Percentiles rank a stretch among this genome's conserved stretches.
Evolutionary conservation across 2,797 vertebrate species (phyloP).

Genomic region (Eulemur rubriventer): DNA sequence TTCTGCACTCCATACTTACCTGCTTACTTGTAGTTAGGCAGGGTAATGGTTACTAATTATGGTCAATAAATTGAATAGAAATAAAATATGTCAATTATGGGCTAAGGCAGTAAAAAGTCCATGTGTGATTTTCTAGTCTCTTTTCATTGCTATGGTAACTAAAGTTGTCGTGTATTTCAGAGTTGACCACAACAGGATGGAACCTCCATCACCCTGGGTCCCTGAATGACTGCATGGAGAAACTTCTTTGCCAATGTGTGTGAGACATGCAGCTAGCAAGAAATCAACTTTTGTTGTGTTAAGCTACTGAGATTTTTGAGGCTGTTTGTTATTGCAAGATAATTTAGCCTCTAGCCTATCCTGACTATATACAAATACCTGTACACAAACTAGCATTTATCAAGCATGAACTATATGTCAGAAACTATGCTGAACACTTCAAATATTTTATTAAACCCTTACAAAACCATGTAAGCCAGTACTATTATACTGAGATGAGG

Average conservation of each 20-base stretch:
- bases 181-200: not conserved
- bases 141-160: not conserved
- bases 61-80: not conserved
- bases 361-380: not conserved
- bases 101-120: not conserved
- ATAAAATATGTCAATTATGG: not conserved
- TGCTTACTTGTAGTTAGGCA: not conserved
- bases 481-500: not conserved
- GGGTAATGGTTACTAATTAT: not conserved
- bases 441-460: not conserved
- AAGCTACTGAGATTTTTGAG: not conserved
- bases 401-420: not conserved
- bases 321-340: not conserved
- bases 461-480: not conserved
- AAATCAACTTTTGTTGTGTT: not conserved
- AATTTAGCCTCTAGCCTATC: not conserved
- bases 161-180: not conserved
- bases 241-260: not conserved
- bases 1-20: not conserved
- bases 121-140: not conserved
- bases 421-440: not conserved
- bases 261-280: not conserved
- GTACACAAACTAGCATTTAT: not conserved
- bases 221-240: not conserved
- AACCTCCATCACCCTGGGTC: not conserved